Base-by-base conservation (phyloP, 2,888 invertebrate genomes). In the Oligia strigilis region DNA sequence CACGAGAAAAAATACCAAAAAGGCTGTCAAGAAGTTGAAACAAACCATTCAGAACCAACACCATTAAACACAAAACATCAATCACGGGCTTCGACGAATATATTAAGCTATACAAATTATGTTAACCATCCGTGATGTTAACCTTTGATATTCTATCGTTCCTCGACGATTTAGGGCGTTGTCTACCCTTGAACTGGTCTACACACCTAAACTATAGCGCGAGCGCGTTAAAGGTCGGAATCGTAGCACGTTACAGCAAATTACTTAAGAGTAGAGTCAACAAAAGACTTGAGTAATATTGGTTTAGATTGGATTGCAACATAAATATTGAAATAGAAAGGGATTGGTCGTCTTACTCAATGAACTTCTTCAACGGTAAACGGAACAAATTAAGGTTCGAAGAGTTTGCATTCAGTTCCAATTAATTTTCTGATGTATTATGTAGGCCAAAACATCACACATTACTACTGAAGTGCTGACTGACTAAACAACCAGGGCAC, bases 101-200 rank as follows among this genome's bases (percentile, higher is more conserved):
- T 77, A 74, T 74, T 77, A 67, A 55, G 58, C 43, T 75, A 67
- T 70, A 67, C n/a, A 29, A 29, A 55, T 62, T 66, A 77, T 72
- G 77, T 77, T 77, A 78, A 82, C 84, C 88, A n/a, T n/a, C n/a
- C n/a, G n/a, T n/a, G n/a, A 77, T 72, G 77, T 77, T 77, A 78
- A 82, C 84, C 88, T 87, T 80, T 80, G 71, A 84, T 84, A 88
- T 88, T 82, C 67, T n/a, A 58, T 67, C 67, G 73, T 76, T 70
- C 52, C 46, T 60, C 69, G 60, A 71, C 78, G 80, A 81, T 84
- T 83, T 73, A 80, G 84, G 89, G 90, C 89, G 90, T 86, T 86
- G 89, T 77, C 78, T 85, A 89, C 85, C 90, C 89, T 89, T 90
- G 89, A 90, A 89, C 90, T 84, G 80, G 49, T 80, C 72, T 75